A percentile compares a stretch with the other conserved stretches of the same genome.
phyloP scores from a whole-genome alignment of 2,888 invertebrate species.

The Ennomos quercinarius region DNA sequence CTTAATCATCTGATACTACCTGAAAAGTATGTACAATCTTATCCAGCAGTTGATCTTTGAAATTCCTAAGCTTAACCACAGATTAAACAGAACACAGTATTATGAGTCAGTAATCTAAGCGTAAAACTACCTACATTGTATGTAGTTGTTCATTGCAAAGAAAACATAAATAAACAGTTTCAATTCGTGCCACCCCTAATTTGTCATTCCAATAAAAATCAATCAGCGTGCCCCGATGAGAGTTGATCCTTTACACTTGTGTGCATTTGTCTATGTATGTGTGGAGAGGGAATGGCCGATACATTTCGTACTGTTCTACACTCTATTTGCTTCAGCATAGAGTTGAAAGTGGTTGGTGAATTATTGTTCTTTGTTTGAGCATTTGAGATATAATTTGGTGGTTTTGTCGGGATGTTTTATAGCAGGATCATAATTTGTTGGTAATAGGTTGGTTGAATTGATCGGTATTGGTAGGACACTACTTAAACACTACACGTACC shows the following conservation, averaged over 20 bases:
- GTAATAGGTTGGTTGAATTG: constrained; percentile 19
- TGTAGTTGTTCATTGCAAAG: not conserved
- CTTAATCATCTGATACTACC: too few relatives aligned
- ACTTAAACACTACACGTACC: not conserved
- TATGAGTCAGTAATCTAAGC: too few relatives aligned
- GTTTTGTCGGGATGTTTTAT: constrained; percentile 9
- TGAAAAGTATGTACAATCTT: too few relatives aligned
- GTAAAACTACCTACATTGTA: too few relatives aligned
- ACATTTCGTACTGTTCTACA: constrained; percentile 4
- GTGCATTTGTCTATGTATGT: constrained; percentile 40
- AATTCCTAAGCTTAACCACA: too few relatives aligned
- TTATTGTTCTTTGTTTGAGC: constrained; percentile 23
- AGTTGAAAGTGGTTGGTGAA: constrained; percentile 5
- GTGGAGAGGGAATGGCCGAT: constrained; percentile 25
- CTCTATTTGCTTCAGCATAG: constrained; percentile 9
- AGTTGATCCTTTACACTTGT: constrained; percentile 56
- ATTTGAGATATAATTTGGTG: constrained; percentile 11
- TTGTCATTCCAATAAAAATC: constrained; percentile 75
- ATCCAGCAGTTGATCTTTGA: too few relatives aligned
- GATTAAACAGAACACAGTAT: too few relatives aligned
- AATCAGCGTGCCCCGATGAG: constrained; percentile 70
- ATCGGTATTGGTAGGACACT: constrained; percentile 18
- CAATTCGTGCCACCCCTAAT: constrained; percentile 57
- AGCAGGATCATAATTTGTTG: constrained; percentile 26
- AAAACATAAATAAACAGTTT: not conserved